These are phyloP conservation scores for Sebastes kiyomatsui DNA, from an alignment of 2,797 vertebrate genomes.

Conservation along the genomic window DNA sequence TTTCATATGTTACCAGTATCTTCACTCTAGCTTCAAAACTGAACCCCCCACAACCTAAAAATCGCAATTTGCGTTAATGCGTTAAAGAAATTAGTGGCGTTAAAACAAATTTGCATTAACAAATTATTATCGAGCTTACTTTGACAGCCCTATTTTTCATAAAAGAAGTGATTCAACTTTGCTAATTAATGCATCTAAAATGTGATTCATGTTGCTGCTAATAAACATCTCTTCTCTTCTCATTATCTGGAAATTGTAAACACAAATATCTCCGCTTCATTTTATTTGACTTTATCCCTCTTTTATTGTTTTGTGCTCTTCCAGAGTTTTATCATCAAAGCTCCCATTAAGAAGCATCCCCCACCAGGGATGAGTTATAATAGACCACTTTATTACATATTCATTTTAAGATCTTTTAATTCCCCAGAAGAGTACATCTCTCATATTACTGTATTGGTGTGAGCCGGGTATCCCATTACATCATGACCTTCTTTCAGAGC, in stretches of 20 bases:
- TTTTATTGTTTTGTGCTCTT: conserved; percentile 5
- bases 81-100: no score
- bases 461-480: conserved; percentile 70
- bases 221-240: not conserved
- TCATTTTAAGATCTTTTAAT: conserved; percentile 72
- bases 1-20: no score
- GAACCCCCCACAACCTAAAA: no score
- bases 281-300: conserved; percentile 3
- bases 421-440: conserved; percentile 72
- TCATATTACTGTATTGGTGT: conserved; percentile 38
- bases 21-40: no score
- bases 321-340: conserved; percentile 34
- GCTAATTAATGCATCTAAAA: not conserved
- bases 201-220: not conserved
- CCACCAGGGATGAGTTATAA: conserved; percentile 67
- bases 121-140: no score
- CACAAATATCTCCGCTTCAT: conserved; percentile 20
- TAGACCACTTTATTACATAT: conserved; percentile 57
- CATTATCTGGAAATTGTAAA: conserved; percentile 30
- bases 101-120: no score
- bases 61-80: no score
- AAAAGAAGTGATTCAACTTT: not conserved
- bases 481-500: conserved; percentile 75
- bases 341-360: conserved; percentile 59
- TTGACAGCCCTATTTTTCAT: not conserved